Conservation (phyloP, 2,888 invertebrate genomes). For the Papilio demoleus region DNA sequence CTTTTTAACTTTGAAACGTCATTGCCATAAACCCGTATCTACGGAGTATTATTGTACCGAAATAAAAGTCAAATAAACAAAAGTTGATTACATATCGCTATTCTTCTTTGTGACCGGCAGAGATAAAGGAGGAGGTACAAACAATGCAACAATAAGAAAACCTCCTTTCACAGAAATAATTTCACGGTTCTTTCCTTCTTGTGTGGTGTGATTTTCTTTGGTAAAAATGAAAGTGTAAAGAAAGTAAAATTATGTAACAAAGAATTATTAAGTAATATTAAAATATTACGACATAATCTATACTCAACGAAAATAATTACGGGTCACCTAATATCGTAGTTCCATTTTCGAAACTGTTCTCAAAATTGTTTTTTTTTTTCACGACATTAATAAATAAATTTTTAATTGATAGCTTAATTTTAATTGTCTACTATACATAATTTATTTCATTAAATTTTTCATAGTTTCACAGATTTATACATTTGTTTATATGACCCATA, state of each 20-base stretch:
- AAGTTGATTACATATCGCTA: constrained; percentile 30
- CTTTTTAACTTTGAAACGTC: not conserved
- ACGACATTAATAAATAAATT: too few relatives aligned
- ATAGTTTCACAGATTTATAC: too few relatives aligned
- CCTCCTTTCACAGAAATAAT: constrained; percentile 40
- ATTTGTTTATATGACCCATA: too few relatives aligned
- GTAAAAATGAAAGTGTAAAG: constrained; percentile 31
- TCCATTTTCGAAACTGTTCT: too few relatives aligned
- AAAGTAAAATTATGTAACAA: constrained; percentile 15
- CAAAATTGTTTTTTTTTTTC: too few relatives aligned
- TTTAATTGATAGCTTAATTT: too few relatives aligned
- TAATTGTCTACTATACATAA: too few relatives aligned
- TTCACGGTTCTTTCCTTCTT: constrained; percentile 39
- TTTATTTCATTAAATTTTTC: too few relatives aligned
- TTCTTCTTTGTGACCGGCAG: constrained; percentile 29
- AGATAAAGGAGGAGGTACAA: constrained; percentile 44
- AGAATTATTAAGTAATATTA: not conserved
- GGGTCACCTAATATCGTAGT: too few relatives aligned
- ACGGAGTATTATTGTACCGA: constrained; percentile 4
- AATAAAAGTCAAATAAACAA: constrained; percentile 36
- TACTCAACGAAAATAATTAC: too few relatives aligned
- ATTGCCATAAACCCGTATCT: not conserved
- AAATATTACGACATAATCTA: too few relatives aligned
- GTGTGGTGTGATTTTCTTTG: constrained; percentile 8
- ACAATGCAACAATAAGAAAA: constrained; percentile 43